These are phyloP conservation scores for Nephila pilipes DNA, from an alignment of 1,140 invertebrate genomes.

Conservation along the genomic window DNA sequence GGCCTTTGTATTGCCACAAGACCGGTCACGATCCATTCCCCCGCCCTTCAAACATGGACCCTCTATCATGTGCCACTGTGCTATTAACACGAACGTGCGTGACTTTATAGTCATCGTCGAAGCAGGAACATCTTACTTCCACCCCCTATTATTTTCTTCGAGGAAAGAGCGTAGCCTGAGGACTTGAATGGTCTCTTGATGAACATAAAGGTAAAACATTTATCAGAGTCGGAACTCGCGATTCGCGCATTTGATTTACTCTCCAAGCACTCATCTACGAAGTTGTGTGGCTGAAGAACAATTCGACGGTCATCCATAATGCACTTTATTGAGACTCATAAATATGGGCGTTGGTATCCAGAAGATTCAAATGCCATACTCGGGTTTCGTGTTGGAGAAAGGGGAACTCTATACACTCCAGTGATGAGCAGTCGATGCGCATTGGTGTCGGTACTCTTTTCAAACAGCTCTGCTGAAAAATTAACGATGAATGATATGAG, in stretches of 20 bases:
- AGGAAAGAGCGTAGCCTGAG: not conserved
- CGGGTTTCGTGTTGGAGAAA: too few relatives aligned
- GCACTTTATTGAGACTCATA: not conserved
- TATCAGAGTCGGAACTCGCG: not conserved
- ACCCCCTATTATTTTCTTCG: constrained; percentile 46
- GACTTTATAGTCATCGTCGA: not conserved
- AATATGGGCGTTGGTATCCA: not conserved
- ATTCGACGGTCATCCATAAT: not conserved
- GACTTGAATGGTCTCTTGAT: not conserved
- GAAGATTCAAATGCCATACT: too few relatives aligned
- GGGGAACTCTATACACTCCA: too few relatives aligned
- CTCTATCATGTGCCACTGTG: constrained; percentile 4
- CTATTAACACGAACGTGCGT: constrained; percentile 40
- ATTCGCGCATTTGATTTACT: not conserved
- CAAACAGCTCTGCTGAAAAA: too few relatives aligned
- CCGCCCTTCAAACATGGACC: not conserved
- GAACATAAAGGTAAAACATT: not conserved
- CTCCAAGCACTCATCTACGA: too few relatives aligned
- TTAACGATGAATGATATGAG: too few relatives aligned
- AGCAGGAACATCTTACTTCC: not conserved
- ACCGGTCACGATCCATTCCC: constrained; percentile 17
- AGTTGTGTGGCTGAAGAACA: not conserved
- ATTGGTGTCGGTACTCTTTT: too few relatives aligned
- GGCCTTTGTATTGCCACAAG: not conserved
- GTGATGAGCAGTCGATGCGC: too few relatives aligned